Percentiles rank a stretch among this genome's conserved stretches.
phyloP scores from a whole-genome alignment of 2,113 vertebrate genomes.

The Drymodes brunneopygia region DNA sequence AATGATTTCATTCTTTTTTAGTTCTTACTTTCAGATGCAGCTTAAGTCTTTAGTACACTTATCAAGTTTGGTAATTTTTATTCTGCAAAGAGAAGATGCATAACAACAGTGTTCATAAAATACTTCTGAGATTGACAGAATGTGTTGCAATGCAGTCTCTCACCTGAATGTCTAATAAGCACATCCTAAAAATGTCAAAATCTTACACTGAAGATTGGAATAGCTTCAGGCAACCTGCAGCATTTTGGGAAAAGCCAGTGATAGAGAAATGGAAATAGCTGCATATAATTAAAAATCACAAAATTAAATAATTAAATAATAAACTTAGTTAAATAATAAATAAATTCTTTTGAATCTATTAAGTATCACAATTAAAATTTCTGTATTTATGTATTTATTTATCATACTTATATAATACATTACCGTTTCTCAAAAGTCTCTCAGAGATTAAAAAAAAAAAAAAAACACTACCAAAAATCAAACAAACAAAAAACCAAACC shows the following conservation, averaged over 20 bases:
- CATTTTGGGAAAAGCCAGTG: not conserved
- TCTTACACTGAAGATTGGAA: not conserved
- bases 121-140: not conserved
- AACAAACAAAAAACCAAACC: not conserved
- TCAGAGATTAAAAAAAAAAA: not conserved
- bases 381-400: not conserved
- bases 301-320: not conserved
- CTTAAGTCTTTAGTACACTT: not conserved
- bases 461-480: not conserved
- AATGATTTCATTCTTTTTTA: not conserved
- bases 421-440: not conserved
- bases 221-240: not conserved
- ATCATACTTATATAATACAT: not conserved
- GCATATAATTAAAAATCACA: not conserved
- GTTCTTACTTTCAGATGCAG: not conserved
- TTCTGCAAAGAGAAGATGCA: not conserved
- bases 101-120: not conserved
- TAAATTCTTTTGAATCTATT: not conserved
- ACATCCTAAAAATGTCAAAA: not conserved
- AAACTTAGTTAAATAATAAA: not conserved
- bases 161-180: constrained; percentile 9
- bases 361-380: not conserved
- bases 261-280: not conserved
- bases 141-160: not conserved
- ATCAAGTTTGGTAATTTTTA: not conserved